Evolutionary conservation across 2,888 invertebrate species (phyloP), one percentile per base, ranked within the genome.

Genomic region (Mechanitis messenoides): DNA sequence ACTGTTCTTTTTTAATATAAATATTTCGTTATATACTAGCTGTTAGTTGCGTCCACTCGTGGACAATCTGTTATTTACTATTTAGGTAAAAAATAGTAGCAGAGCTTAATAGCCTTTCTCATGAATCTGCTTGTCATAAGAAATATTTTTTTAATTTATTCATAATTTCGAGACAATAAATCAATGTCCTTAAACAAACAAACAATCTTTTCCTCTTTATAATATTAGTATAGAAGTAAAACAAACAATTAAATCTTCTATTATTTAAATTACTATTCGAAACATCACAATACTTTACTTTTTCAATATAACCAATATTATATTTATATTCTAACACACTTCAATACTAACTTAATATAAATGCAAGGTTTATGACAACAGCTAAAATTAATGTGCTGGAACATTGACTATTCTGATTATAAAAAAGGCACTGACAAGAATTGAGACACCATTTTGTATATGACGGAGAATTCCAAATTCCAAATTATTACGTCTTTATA

Each of bases 331-430:
- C 61, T 59, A 62, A 66, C 59, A 69, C 69, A 71, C 60, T 69
- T 72, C 73, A 69, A 72, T 69, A 72, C 72, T 74, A 77, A 73
- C 68, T 68, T 69, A 73, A 72, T 76, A 68, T 74, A 82, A 81
- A 81, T 81, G 83, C 83, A 78, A 76, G 67, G 83, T 81, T 84
- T 80, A 85, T 85, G 85, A 87, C 86, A 86, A 83, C 72, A 81
- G 80, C 70, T 71, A 69, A 67, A 68, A 63, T 62, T 59, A 62
- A 53, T 67, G 53, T 64, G 62, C 64, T 62, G 56, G 57, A 50
- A 55, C 53, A 31, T 56, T 58, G 46, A 58, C 31, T 60, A 33
- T 58, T 47, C 9, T 55, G 53, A 58, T 55, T 56, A 56, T 35
- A 56, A 55, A 53, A 65, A 66, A 69, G 67, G 64, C 65, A 71